Base-by-base conservation (phyloP, 2,113 vertebrate species). In the Maccullochella peelii region DNA sequence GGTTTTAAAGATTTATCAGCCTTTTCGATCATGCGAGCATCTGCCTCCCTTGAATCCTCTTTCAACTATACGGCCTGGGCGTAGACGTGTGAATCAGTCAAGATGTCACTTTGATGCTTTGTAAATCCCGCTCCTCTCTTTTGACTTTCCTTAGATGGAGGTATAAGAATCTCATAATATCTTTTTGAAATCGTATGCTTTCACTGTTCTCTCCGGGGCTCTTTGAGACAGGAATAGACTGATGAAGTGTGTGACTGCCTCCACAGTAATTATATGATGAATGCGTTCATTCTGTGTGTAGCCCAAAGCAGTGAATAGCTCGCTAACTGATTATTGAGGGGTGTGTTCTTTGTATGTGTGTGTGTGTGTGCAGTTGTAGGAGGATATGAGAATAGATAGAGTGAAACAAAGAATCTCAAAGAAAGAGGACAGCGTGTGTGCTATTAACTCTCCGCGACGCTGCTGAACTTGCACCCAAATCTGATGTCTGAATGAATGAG, bases 221-320 rank as follows among this genome's bases (percentile, higher is more conserved):
- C 86, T 92, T 86, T 73, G 80, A 90, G 90, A 91, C 92, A 92
- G 89, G 86, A 93, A 93, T 93, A 93, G 92, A 92, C 84, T 81
- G 89, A 92, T 89, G 73, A 88, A 92, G 88, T 90, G 92, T 91
- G 92, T 82, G 89, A 90, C 82, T 90, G 89, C 89, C 90, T 93
- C 91, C 90, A 89, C 92, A 86, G 82, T 93, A 93, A 93, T 94
- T 93, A 92, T 68, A 76, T 90, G 89, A 93, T 93, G 92, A 94
- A 94, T 94, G 89, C 30, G 12, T 91, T 90, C 86, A 92, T 92
- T 95, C 79, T 88, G 82, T 87, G 85, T 55, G 80, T 85, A 86
- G 89, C 92, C 93, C 76, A 0, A 62, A 92, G 85, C 88, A 25
- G 68, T 91, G 93, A 94, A 92, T 93, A 94, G 90, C 85, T 88